These are phyloP conservation scores for Nasalis larvatus DNA, from an alignment of 2,113 vertebrate genomes.

Conservation along the genomic window DNA sequence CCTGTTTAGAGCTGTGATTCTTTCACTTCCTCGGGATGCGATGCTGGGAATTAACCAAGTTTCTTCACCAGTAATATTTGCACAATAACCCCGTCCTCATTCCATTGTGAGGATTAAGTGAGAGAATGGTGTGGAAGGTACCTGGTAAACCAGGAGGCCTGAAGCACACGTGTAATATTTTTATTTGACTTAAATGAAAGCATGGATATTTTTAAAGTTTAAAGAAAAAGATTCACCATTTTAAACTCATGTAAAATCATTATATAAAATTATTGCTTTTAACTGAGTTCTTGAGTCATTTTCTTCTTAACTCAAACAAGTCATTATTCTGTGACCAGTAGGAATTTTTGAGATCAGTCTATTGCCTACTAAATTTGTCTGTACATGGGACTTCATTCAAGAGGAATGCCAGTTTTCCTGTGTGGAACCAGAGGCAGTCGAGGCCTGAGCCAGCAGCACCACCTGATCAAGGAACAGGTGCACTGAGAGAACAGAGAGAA, in stretches of 20 bases:
- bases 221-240: not conserved
- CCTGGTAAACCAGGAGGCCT: not conserved
- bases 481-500: not conserved
- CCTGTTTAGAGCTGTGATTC: not conserved
- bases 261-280: not conserved
- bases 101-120: not conserved
- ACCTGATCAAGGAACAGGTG: not conserved
- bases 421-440: too few species aligned
- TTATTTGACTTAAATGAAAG: not conserved
- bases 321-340: not conserved
- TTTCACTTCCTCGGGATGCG: fast-evolving
- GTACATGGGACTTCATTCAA: not conserved
- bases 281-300: not conserved
- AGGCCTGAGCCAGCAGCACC: not conserved
- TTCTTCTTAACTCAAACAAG: not conserved
- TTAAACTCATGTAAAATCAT: not conserved
- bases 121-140: not conserved
- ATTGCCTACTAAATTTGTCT: not conserved
- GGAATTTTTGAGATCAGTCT: too few species aligned
- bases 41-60: too few species aligned
- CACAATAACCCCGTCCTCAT: fast-evolving
- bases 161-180: not conserved
- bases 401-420: not conserved
- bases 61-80: not conserved
- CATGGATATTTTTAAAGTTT: not conserved